These are phyloP conservation scores for Cataglyphis cursor DNA, from an alignment of 2,888 invertebrate genomes.

Conservation along the genomic window DNA sequence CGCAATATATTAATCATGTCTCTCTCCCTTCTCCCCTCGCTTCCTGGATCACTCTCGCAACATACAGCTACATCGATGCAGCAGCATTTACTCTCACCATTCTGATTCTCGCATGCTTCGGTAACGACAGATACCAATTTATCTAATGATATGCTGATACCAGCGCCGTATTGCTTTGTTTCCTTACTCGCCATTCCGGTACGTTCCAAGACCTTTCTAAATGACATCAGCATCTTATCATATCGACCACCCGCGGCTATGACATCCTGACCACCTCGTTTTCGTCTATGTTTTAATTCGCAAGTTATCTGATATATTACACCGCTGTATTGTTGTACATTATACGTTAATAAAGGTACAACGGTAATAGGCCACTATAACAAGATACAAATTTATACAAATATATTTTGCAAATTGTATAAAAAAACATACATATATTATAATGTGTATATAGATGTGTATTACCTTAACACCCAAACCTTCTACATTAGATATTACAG, in stretches of 20 bases:
- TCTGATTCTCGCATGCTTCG: constrained; percentile 87
- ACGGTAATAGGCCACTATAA: constrained; percentile 89
- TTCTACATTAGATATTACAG: constrained; percentile 91
- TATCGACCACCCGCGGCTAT: constrained; percentile 97
- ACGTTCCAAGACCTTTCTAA: constrained; percentile 88
- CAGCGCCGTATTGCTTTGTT: constrained; percentile 90
- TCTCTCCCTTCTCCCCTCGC: constrained; percentile 88
- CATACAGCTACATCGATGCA: constrained; percentile 90
- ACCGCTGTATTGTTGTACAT: constrained; percentile 90
- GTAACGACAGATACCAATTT: constrained; percentile 90
- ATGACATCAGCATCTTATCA: constrained; percentile 92
- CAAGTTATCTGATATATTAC: constrained; percentile 91
- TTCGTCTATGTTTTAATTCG: constrained; percentile 88
- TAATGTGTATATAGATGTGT: background rate
- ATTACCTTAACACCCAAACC: constrained; percentile 92
- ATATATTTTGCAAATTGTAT: constrained; percentile 7
- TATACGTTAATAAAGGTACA: constrained; percentile 89
- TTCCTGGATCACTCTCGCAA: constrained; percentile 88
- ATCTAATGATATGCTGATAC: constrained; percentile 95
- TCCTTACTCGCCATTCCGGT: constrained; percentile 83
- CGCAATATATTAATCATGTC: constrained; percentile 88
- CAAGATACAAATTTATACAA: background rate
- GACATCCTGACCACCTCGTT: constrained; percentile 89
- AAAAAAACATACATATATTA: background rate
- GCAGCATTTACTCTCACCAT: constrained; percentile 85